Base-by-base conservation (phyloP, 2,888 invertebrate species). In the Diadegma fenestrale region DNA sequence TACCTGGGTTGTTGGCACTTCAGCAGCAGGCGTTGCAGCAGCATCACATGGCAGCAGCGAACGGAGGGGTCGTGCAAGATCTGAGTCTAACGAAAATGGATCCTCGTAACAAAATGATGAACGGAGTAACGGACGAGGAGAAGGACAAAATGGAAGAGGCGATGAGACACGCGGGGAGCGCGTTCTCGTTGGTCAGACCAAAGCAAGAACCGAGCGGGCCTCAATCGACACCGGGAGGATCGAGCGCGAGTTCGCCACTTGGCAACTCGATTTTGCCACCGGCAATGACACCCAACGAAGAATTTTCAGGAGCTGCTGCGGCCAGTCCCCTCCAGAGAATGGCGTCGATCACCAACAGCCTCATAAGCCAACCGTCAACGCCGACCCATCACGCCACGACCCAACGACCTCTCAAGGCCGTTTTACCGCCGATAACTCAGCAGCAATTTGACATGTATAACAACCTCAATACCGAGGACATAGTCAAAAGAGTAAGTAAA, bases 401-500 rank as follows among this genome's bases (percentile, higher is more conserved):
- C 64, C 98, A 98, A 93, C 95, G 99, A 89, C 99, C 99, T 19
- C 96, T 99, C 91, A 98, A 99, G 95, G 99, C 99, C 43, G 99
- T 99, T 68, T 95, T 99, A 90, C 99, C 99, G 61, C 99, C 99
- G 2, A 99, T 99, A 88, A 99, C 99, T 0, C 99, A 99, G 93
- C 99, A 99, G 92, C 99, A 99, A 93, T 99, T 99, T 94, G 99
- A 99, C 94, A 97, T 98, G 95, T 99, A 99, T 95, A 98, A 99
- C 93, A 98, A 98, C 94, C 96, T 99, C 88, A 99, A 99, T 94
- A 99, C 99, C 0, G 99, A 99, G 94, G 99, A 99, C 88, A 98
- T 99, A 89, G 99, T 99, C 77, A 97, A 98, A 91, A 97, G 98
- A 94, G 95, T 95, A 92, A 92, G 92, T 89, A 87, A 75, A 80